Conservation (phyloP, 2,797 vertebrate genomes). For the Mus caroli region DNA sequence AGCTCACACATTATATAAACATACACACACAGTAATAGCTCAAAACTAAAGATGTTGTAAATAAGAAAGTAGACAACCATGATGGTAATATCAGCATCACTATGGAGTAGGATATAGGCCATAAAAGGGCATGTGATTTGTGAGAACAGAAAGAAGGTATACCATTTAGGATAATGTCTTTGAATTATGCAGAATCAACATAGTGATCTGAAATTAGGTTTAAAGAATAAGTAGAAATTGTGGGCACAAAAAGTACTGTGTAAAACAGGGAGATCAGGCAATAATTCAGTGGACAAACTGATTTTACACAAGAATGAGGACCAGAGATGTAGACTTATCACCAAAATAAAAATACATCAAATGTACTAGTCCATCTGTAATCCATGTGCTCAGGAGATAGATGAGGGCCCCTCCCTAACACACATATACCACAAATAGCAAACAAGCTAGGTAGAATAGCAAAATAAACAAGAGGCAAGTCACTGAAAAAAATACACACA, state of each 20-base stretch:
- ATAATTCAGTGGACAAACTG: neutral
- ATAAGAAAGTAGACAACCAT: neutral
- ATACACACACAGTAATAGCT: neutral
- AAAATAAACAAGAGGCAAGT: neutral
- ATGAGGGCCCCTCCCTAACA: neutral
- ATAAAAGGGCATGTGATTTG: neutral
- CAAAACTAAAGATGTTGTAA: neutral
- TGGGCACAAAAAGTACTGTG: neutral
- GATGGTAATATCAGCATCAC: neutral
- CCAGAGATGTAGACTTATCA: neutral
- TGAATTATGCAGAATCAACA: neutral
- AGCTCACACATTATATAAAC: neutral
- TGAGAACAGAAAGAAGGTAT: neutral
- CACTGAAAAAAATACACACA: neutral
- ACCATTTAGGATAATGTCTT: neutral
- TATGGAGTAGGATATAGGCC: fast-evolving
- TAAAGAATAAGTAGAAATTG: neutral
- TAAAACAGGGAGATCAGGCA: neutral
- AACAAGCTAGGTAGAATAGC: neutral
- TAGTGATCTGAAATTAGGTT: neutral
- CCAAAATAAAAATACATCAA: neutral
- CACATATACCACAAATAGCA: neutral
- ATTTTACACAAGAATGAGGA: neutral
- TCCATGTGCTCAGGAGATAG: neutral
- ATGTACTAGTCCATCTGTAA: neutral